Evolutionary conservation across 2,888 invertebrate species (phyloP).

Genomic region (Sabatieria punctata): DNA sequence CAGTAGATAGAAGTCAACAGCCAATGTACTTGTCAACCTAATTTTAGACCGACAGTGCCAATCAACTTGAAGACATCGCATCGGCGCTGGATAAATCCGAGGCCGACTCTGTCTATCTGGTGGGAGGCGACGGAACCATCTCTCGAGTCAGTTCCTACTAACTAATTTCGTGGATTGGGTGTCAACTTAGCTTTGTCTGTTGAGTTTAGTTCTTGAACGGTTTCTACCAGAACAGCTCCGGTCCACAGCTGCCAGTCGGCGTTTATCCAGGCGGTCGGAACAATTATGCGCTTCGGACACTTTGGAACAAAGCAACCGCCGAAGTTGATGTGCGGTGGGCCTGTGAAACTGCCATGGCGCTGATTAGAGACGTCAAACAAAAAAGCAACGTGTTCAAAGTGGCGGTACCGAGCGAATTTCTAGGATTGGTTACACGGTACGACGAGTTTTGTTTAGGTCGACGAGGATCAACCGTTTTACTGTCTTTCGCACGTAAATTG

Average conservation of each 20-base stretch:
- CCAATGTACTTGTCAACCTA: too few relatives aligned
- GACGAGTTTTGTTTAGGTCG: too few relatives aligned
- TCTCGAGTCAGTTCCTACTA: slow-evolving; percentile 16
- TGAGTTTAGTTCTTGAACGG: not conserved
- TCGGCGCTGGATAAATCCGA: slow-evolving; percentile 20
- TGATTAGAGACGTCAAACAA: too few relatives aligned
- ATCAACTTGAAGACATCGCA: slow-evolving; percentile 19
- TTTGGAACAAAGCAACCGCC: too few relatives aligned
- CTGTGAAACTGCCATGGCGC: too few relatives aligned
- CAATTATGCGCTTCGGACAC: slow-evolving; percentile 15
- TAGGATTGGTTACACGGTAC: too few relatives aligned
- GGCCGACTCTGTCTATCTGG: slow-evolving; percentile 24
- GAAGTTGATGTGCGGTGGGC: too few relatives aligned
- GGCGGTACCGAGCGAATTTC: too few relatives aligned
- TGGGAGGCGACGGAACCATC: slow-evolving; percentile 28
- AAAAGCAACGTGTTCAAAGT: too few relatives aligned
- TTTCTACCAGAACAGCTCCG: not conserved
- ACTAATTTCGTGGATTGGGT: not conserved
- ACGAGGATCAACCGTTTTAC: not conserved
- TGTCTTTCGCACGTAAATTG: not conserved
- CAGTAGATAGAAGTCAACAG: too few relatives aligned
- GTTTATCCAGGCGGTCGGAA: slow-evolving; percentile 24
- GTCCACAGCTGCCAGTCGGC: slow-evolving; percentile 18
- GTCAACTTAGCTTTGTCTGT: not conserved
- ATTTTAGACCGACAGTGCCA: slow-evolving; percentile 18